Evolutionary conservation across 2,888 invertebrate species (phyloP).

Genomic region (Sarcophaga variegata): DNA sequence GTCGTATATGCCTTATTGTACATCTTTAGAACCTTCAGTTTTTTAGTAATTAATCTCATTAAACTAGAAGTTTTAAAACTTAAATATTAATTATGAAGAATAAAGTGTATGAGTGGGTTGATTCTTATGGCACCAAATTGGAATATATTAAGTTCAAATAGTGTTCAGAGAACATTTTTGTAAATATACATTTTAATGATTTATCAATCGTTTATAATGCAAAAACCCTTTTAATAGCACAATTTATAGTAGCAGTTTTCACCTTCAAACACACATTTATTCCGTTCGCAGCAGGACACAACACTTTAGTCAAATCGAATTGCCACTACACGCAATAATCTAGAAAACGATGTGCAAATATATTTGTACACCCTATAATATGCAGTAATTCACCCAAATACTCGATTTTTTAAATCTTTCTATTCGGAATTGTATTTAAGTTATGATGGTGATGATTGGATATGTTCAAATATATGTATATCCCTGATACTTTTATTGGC

Average conservation of each 20-base stretch:
- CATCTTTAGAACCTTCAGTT: too few species aligned
- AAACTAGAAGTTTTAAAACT: too few species aligned
- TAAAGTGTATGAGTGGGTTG: too few species aligned
- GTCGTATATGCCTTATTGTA: too few species aligned
- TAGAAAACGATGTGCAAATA: not conserved
- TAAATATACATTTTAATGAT: constrained; percentile 30
- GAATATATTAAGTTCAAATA: too few species aligned
- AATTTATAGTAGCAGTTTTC: constrained; percentile 72
- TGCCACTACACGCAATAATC: constrained; percentile 51
- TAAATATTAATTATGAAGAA: too few species aligned
- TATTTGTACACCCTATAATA: not conserved
- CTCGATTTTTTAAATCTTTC: not conserved
- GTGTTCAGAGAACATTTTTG: not conserved
- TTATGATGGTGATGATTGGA: not conserved
- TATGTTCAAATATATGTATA: too few species aligned
- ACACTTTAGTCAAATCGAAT: constrained; percentile 70
- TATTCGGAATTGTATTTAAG: not conserved
- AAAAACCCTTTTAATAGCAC: constrained; percentile 61
- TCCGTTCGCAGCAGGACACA: constrained; percentile 69
- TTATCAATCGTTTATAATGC: constrained; percentile 40
- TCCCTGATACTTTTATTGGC: too few species aligned
- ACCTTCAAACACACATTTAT: constrained; percentile 69
- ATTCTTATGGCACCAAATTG: too few species aligned
- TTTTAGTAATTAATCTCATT: too few species aligned
- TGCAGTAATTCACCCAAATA: not conserved